phyloP scores from a whole-genome alignment of 2,113 vertebrate species.

The Indicator maculatus region DNA sequence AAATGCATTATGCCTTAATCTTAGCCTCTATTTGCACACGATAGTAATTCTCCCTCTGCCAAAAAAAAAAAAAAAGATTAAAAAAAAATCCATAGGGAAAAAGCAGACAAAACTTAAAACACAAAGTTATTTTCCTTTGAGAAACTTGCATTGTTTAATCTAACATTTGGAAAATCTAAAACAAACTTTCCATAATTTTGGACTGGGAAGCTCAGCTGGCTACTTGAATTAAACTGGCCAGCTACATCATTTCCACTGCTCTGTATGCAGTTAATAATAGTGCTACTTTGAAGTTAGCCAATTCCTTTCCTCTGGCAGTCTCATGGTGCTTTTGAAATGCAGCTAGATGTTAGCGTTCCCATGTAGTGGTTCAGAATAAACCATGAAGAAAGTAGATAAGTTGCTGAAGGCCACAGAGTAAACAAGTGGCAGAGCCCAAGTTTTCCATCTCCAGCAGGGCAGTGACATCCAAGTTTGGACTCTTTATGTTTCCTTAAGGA shows the following conservation, averaged over 20 bases:
- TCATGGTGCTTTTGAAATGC: conserved; percentile 22
- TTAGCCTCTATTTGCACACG: not conserved
- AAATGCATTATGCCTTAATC: not conserved
- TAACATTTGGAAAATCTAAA: conserved; percentile 23
- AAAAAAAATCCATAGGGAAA: not conserved
- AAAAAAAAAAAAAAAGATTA: not conserved
- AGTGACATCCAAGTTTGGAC: not conserved
- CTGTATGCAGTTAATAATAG: conserved; percentile 29
- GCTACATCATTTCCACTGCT: conserved; percentile 26
- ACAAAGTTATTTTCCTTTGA: not conserved
- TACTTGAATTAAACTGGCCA: conserved; percentile 27
- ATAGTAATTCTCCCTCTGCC: not conserved
- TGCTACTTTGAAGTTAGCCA: conserved; percentile 36
- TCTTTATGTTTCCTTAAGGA: not conserved
- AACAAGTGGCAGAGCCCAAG: not conserved
- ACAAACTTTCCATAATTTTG: not conserved
- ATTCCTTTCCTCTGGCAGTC: conserved; percentile 30
- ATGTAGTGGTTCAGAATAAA: conserved; percentile 24
- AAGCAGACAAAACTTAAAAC: not conserved
- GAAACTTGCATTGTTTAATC: not conserved
- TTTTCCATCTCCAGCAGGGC: not conserved
- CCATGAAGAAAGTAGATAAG: not conserved
- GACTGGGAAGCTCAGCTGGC: not conserved
- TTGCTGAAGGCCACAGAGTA: not conserved
- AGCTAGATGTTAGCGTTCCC: conserved; percentile 8